phyloP scores from a whole-genome alignment of 1,140 invertebrate genomes.

The Batillaria attramentaria region DNA sequence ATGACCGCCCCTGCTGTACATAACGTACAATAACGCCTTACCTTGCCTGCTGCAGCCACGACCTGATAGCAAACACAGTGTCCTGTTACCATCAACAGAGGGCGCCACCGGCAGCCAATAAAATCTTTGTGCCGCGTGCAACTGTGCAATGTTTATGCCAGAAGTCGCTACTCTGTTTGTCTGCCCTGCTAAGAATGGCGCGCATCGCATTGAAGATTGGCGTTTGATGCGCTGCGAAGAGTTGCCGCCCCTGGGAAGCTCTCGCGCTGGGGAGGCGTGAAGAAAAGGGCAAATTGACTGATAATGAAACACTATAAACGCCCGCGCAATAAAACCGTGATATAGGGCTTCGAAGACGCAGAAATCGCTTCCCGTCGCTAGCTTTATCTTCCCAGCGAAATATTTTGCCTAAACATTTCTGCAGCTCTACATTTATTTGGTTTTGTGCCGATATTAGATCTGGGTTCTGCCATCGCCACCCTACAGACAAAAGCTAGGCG shows the following conservation, averaged over 20 bases:
- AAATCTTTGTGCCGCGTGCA: neutral
- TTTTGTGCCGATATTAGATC: too few species aligned
- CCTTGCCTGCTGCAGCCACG: neutral
- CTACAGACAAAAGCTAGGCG: too few species aligned
- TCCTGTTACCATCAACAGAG: neutral
- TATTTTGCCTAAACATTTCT: constrained; percentile 27
- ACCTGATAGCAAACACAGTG: constrained; percentile 13
- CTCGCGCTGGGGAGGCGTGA: neutral
- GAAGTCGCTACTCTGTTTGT: constrained; percentile 7
- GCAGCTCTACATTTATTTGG: constrained; percentile 2
- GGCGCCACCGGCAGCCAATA: neutral
- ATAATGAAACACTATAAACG: constrained; percentile 20
- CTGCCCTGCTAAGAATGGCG: constrained; percentile 15
- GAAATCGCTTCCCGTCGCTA: neutral
- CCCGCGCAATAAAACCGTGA: constrained; percentile 18
- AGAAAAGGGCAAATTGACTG: constrained; percentile 18
- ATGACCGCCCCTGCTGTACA: neutral
- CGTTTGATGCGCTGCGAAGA: constrained; percentile 13
- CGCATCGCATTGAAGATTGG: neutral
- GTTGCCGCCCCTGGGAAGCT: constrained; percentile 16
- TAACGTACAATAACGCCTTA: neutral
- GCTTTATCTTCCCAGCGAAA: constrained; percentile 21
- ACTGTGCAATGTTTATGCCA: constrained; percentile 21
- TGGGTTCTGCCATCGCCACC: too few species aligned
- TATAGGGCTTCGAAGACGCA: neutral